Conservation (phyloP, 2,113 vertebrate species). For the Psilopsiagon aurifrons region DNA sequence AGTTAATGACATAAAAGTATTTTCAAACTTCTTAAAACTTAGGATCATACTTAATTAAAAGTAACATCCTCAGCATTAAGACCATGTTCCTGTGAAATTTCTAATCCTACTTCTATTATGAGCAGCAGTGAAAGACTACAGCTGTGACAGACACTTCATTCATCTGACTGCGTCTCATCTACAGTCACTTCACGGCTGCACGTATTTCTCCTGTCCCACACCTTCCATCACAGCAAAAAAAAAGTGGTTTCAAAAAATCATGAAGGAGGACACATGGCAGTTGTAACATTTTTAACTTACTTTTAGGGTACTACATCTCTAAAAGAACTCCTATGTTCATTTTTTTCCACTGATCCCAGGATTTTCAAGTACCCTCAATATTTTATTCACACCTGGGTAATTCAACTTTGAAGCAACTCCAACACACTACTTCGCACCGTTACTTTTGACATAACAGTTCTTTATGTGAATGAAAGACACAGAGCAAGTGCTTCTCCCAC, state of each 20-base stretch:
- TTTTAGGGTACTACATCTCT: neutral
- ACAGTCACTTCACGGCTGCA: neutral
- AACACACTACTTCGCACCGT: neutral
- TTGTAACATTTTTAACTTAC: neutral
- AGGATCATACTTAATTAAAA: neutral
- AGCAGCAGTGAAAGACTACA: neutral
- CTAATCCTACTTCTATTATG: neutral
- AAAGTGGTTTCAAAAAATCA: neutral
- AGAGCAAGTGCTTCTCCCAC: neutral
- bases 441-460: neutral
- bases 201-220: neutral
- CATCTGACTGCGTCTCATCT: neutral
- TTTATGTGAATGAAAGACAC: neutral
- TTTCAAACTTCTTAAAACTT: neutral
- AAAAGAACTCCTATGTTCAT: neutral
- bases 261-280: neutral
- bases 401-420: neutral
- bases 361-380: neutral
- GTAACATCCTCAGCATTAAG: neutral
- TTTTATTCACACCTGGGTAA: neutral
- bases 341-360: neutral
- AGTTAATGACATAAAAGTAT: neutral
- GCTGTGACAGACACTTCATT: neutral
- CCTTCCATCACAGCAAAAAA: neutral
- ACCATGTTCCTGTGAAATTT: neutral